Conservation (phyloP, 2,113 vertebrate genomes). For the Eptesicus fuscus region DNA sequence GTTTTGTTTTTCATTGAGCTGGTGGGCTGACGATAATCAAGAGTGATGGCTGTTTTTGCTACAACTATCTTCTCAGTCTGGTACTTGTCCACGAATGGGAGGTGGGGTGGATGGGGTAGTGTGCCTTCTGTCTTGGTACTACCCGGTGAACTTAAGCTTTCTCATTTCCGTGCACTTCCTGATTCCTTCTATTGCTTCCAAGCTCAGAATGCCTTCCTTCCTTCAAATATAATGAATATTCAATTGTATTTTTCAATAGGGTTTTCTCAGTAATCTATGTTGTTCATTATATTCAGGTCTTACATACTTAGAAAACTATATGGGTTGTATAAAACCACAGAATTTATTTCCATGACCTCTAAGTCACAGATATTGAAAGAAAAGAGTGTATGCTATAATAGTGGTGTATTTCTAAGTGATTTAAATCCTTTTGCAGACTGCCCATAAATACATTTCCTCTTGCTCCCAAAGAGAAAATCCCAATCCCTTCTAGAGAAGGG, state of each 20-base stretch:
- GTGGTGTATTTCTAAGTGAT: slow-evolving; percentile 27
- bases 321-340: neutral
- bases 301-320: neutral
- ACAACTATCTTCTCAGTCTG: neutral
- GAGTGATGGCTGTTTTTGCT: neutral
- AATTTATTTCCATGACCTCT: neutral
- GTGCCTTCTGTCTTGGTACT: neutral
- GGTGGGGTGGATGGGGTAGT: neutral
- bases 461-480: slow-evolving; percentile 39
- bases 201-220: slow-evolving; percentile 14
- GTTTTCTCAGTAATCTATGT: neutral
- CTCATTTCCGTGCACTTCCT: neutral
- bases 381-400: neutral
- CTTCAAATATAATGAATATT: slow-evolving; percentile 15
- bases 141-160: neutral
- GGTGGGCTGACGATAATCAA: neutral
- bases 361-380: neutral
- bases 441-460: neutral
- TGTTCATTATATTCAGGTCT: neutral
- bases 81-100: neutral
- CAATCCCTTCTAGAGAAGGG: neutral
- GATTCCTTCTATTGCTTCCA: neutral
- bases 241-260: neutral
- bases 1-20: neutral
- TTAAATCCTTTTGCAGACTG: slow-evolving; percentile 30